phyloP scores from a whole-genome alignment of 2,797 vertebrate genomes.

The Catamblyrhynchus diadema region DNA sequence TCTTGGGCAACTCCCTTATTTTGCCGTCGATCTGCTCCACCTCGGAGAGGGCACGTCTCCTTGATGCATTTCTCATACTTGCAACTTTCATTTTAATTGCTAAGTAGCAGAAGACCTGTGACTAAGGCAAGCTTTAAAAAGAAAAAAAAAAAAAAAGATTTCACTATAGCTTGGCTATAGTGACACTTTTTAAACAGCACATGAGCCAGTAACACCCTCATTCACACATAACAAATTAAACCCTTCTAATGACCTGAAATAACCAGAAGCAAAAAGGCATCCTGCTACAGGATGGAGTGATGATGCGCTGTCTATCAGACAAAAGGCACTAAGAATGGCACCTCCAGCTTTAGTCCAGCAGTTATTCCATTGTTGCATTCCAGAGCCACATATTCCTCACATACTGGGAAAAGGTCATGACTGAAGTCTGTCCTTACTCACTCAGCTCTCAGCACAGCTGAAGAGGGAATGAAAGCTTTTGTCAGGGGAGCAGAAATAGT shows the following conservation, averaged over 20 bases:
- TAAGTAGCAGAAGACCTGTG: constrained; percentile 2
- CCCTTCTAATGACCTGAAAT: neutral
- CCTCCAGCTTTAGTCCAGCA: neutral
- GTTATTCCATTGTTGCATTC: neutral
- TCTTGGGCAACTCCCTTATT: constrained; percentile 35
- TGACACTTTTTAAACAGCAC: neutral
- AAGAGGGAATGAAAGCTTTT: neutral
- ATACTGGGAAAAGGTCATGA: neutral
- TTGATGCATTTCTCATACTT: neutral
- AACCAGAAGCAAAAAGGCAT: neutral
- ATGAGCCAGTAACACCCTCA: neutral
- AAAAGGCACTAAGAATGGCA: neutral
- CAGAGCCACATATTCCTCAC: neutral
- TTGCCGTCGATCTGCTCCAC: constrained; percentile 42
- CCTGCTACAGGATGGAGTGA: neutral
- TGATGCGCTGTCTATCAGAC: neutral
- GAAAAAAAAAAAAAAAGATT: constrained; percentile 20
- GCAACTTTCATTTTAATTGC: constrained; percentile 58
- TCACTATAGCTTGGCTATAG: neutral
- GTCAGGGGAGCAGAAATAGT: neutral
- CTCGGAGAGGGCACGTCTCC: neutral
- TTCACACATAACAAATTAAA: neutral
- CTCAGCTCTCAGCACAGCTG: neutral
- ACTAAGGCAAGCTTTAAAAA: neutral
- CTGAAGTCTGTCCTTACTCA: neutral